phyloP scores from a whole-genome alignment of 2,113 vertebrate species.

The Aptenodytes forsteri region DNA sequence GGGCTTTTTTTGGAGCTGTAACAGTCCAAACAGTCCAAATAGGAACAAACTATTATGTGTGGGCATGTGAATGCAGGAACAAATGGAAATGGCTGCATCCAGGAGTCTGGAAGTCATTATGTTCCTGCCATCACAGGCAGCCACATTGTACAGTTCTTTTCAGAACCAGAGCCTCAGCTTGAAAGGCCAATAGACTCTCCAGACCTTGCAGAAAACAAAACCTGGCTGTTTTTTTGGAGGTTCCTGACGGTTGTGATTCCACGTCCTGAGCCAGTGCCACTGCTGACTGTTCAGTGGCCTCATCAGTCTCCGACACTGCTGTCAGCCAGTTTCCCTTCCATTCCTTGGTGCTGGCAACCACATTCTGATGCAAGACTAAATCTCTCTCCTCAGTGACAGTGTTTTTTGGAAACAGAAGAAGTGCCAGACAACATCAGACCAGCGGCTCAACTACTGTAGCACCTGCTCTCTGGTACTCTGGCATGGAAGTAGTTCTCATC shows the following conservation, averaged over 20 bases:
- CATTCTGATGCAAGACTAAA: not conserved
- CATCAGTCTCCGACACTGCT: not conserved
- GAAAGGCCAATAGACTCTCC: not conserved
- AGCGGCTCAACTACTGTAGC: not conserved
- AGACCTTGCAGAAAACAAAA: not conserved
- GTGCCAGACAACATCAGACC: not conserved
- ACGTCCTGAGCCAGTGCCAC: not conserved
- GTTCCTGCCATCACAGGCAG: not conserved
- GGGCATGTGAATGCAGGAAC: conserved; percentile 1
- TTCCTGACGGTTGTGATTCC: not conserved
- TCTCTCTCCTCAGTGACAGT: not conserved
- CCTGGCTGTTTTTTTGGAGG: not conserved
- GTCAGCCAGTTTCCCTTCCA: not conserved
- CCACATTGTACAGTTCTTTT: not conserved
- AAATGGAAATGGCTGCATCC: conserved; percentile 13
- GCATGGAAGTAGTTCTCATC: not conserved
- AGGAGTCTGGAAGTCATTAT: conserved; percentile 38
- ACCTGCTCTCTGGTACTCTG: not conserved
- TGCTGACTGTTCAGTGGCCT: not conserved
- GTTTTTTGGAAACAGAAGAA: not conserved
- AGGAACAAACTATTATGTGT: not conserved
- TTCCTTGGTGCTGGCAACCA: not conserved
- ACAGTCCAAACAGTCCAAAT: not conserved
- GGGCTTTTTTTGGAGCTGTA: not conserved
- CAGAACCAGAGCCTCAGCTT: not conserved